Evolutionary conservation across 2,797 vertebrate species (phyloP).

Genomic region (Sarcoramphus papa): DNA sequence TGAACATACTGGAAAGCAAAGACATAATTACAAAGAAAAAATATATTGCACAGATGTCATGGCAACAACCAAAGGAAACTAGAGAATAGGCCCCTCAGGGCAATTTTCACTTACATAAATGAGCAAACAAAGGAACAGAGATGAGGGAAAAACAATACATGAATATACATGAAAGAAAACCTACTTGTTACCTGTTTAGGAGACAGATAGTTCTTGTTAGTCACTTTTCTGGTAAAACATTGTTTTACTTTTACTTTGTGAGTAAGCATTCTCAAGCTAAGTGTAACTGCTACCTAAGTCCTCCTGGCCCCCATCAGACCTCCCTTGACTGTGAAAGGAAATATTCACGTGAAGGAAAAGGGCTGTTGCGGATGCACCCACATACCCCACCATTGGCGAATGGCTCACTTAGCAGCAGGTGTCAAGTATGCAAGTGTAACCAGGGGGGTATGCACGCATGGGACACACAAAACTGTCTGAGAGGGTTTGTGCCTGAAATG

Average conservation of each 20-base stretch:
- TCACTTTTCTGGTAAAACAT: background rate
- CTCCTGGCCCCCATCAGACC: background rate
- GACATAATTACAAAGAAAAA: background rate
- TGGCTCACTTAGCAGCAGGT: background rate
- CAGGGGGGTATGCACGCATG: rapidly evolving
- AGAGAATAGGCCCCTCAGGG: background rate
- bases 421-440: background rate
- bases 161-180: background rate
- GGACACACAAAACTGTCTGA: background rate
- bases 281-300: background rate
- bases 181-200: background rate
- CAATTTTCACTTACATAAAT: background rate
- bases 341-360: background rate
- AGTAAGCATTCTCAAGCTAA: background rate
- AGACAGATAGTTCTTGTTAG: background rate
- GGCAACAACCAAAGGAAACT: background rate
- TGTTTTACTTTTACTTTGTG: background rate
- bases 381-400: rapidly evolving
- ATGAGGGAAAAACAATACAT: background rate
- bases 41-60: background rate
- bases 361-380: background rate
- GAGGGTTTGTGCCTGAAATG: rapidly evolving
- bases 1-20: background rate
- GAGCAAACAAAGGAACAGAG: background rate
- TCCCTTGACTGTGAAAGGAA: background rate